phyloP scores from a whole-genome alignment of 2,888 invertebrate genomes.

The Drosophila pullipes region DNA sequence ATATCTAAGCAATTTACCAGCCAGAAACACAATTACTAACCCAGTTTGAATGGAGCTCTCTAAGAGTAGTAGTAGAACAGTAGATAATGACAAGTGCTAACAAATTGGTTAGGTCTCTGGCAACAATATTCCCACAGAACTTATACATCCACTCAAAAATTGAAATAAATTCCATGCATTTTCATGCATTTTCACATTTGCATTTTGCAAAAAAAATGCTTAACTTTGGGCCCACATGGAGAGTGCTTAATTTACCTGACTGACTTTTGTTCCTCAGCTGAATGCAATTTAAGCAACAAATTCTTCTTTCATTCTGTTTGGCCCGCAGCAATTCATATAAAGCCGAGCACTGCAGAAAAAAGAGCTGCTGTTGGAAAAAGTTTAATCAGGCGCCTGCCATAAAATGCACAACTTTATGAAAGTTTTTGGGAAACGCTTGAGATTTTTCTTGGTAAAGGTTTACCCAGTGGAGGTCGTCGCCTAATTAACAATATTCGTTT shows the following conservation, averaged over 20 bases:
- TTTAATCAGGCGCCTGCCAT: constrained; percentile 71
- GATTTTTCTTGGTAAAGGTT: constrained; percentile 32
- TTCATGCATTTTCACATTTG: constrained; percentile 35
- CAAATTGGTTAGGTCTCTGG: constrained; percentile 21
- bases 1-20: not conserved
- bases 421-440: constrained; percentile 36
- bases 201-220: constrained; percentile 14
- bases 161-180: constrained; percentile 43
- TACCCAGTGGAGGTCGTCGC: constrained; percentile 12
- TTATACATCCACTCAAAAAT: constrained; percentile 18
- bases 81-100: not conserved
- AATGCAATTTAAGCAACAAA: constrained; percentile 39
- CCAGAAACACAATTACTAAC: not conserved
- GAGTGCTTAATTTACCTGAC: constrained; percentile 39
- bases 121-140: constrained; percentile 20
- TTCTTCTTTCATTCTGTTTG: constrained; percentile 4
- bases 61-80: not conserved
- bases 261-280: constrained; percentile 21
- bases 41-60: not conserved
- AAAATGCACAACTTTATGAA: constrained; percentile 64
- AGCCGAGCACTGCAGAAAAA: constrained; percentile 53
- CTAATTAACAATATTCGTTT: constrained; percentile 52
- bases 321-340: constrained; percentile 47
- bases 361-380: constrained; percentile 60
- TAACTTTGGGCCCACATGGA: constrained; percentile 32